Conservation (phyloP, 2,113 vertebrate species). For the Bubo bubo region DNA sequence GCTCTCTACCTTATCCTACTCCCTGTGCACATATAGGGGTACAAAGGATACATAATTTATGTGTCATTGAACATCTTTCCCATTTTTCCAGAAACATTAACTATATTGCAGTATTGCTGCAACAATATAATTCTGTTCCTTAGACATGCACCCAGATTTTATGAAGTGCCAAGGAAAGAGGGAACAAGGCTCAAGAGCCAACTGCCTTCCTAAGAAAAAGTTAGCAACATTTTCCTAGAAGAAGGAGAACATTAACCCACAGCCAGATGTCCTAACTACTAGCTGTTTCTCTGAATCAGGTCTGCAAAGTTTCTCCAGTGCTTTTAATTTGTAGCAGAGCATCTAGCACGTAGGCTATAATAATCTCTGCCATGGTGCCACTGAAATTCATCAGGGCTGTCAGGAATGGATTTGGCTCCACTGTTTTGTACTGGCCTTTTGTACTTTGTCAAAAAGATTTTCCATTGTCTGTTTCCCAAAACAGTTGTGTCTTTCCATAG, state of each 20-base stretch:
- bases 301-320: background rate
- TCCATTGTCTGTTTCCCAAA: background rate
- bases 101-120: background rate
- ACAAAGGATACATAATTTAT: background rate
- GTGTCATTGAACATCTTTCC: background rate
- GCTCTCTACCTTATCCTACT: background rate
- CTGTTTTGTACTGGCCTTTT: background rate
- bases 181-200: background rate
- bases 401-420: constrained; percentile 5
- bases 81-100: background rate
- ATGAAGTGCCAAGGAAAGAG: background rate
- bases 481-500: background rate
- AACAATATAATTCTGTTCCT: background rate
- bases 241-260: background rate
- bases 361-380: background rate
- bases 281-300: background rate
- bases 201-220: background rate
- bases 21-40: background rate
- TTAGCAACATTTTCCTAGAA: background rate
- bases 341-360: background rate
- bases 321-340: background rate
- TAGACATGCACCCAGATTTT: background rate
- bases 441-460: constrained; percentile 29
- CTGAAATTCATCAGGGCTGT: background rate
- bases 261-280: background rate